A percentile compares a stretch with the other conserved stretches of the same genome.
Conservation (phyloP, 2,113 vertebrate species). For the Rostratula benghalensis region DNA sequence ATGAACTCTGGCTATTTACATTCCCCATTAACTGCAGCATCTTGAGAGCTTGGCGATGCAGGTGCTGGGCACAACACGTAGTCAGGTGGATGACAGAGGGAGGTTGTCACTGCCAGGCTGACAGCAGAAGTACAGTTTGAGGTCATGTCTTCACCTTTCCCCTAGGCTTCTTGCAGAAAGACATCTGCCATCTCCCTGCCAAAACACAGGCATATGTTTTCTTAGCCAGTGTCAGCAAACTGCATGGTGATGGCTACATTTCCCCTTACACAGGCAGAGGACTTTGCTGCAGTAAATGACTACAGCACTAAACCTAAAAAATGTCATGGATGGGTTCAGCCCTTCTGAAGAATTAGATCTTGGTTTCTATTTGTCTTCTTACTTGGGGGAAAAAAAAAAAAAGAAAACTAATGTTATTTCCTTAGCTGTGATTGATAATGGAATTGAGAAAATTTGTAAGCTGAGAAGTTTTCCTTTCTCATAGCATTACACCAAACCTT, state of each 20-base stretch:
- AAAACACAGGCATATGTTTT: slow-evolving; percentile 18
- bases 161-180: not conserved
- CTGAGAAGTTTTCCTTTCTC: not conserved
- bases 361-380: not conserved
- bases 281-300: not conserved
- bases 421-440: not conserved
- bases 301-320: not conserved
- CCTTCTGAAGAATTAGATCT: not conserved
- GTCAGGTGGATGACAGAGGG: not conserved
- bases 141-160: not conserved
- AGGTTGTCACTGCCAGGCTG: not conserved
- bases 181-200: slow-evolving; percentile 12
- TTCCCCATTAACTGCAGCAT: not conserved
- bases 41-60: fast-evolving
- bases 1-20: fast-evolving
- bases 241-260: not conserved
- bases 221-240: slow-evolving; percentile 31
- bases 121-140: not conserved
- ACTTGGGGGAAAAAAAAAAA: not conserved
- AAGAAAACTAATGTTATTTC: not conserved
- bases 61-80: not conserved
- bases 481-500: not conserved
- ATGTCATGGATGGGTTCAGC: not conserved
- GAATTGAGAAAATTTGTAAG: not conserved
- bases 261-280: not conserved